Base-by-base conservation (phyloP, 2,888 invertebrate species). In the Bellardia pandia region DNA sequence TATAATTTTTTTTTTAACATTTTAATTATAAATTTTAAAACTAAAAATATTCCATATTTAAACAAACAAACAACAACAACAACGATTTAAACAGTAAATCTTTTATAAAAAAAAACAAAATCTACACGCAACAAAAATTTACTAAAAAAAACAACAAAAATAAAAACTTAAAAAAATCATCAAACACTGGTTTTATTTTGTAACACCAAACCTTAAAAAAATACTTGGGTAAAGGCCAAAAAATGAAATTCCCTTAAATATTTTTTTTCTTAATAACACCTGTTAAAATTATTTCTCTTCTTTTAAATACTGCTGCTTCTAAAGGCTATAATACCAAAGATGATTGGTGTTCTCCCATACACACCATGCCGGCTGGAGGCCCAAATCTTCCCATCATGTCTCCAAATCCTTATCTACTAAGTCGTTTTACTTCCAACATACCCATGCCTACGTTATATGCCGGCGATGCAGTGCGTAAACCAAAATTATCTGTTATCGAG, bases 401-500 rank as follows among this genome's bases (percentile, higher is more conserved):
- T 56, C 92, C 93, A 48, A 93, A 93, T 88, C 92, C 93, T 14
- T 92, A 93, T 88, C 89, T 93, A n/a, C 90, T 93, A 88, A 93
- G 93, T 88, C 93, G 93, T 69, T 93, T 93, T 86, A 92, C 93
- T 88, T 90, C 91, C 89, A 93, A 93, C 85, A 95, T 97, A 90
- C 97, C 97, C 6, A 96, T 97, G 95, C 96, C 97, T 1, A 97
- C 97, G 0, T 94, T 97, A 45, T 97, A 97, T 93, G 97, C 96
- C 89, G 96, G 96, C 68, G 96, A 97, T 77, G 89, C 93, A 5
- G 92, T 94, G 94, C 91, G 93, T 7, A 93, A 93, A 84, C 93
- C 93, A 5, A 93, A 93, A 88, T 88, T 93, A 3, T 94, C 93
- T 6, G 93, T 94, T 9, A 92, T 93, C 72, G 93, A 94, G 84